These are phyloP conservation scores for Cheracebus regulus DNA, from an alignment of 2,797 vertebrate genomes.

Conservation along the genomic window DNA sequence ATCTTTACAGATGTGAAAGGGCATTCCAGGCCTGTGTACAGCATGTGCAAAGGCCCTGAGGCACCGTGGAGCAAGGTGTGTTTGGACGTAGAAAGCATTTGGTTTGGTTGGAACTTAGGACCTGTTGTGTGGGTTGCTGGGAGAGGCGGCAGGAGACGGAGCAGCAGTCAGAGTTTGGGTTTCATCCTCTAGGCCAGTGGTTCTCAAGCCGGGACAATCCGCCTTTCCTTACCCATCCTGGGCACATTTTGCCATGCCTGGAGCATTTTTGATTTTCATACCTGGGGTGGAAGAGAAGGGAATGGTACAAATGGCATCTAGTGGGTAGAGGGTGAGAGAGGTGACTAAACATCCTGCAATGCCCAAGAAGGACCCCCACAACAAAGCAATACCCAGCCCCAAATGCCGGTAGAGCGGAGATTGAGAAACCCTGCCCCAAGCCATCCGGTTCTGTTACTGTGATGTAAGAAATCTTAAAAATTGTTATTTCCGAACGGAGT, in stretches of 20 bases:
- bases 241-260: no score
- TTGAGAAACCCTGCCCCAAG: no score
- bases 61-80: not conserved
- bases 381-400: not conserved
- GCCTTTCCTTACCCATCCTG: not conserved
- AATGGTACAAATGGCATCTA: no score
- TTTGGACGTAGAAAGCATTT: not conserved
- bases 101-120: not conserved
- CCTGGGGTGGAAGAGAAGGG: not conserved
- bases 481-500: no score
- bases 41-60: not conserved
- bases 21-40: not conserved
- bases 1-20: not conserved
- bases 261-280: no score
- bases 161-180: not conserved
- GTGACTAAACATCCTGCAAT: accelerated
- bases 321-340: no score
- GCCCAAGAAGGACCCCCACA: no score
- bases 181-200: not conserved
- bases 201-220: not conserved
- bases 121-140: not conserved
- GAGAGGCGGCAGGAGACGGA: not conserved
- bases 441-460: accelerated
- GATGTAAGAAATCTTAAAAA: not conserved
- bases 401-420: no score